These are phyloP conservation scores for Drosophila melanogaster DNA, from an alignment of 1,140 invertebrate genomes.

Conservation along the genomic window DNA sequence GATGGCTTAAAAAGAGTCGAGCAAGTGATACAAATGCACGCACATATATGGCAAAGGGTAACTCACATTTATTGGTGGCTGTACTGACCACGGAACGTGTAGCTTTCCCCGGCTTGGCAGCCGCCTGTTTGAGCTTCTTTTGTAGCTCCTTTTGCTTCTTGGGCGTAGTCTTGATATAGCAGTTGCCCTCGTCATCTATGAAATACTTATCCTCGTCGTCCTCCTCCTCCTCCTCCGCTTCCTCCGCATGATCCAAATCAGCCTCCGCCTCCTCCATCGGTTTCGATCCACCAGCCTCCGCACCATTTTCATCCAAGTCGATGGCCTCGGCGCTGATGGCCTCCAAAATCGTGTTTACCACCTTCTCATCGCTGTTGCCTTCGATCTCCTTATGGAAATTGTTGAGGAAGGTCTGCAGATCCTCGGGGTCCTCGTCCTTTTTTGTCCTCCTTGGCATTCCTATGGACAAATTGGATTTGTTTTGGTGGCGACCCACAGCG, in stretches of 20 bases:
- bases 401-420: slow-evolving; percentile 91
- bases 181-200: slow-evolving; percentile 85
- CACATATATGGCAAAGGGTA: not conserved
- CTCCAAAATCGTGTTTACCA: slow-evolving; percentile 38
- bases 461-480: slow-evolving; percentile 4
- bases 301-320: slow-evolving; percentile 19
- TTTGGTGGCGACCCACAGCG: slow-evolving; percentile 69
- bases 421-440: slow-evolving; percentile 35
- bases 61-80: slow-evolving; percentile 42
- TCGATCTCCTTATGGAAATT: slow-evolving; percentile 95
- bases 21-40: not conserved
- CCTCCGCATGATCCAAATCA: slow-evolving; percentile 11
- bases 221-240: slow-evolving; percentile 84
- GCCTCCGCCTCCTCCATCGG: not conserved
- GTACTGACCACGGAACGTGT: slow-evolving; percentile 4
- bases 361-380: slow-evolving; percentile 71
- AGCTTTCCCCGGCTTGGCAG: slow-evolving; percentile 1
- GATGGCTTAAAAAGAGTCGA: slow-evolving; percentile 32
- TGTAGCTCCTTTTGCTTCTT: slow-evolving; percentile 50
- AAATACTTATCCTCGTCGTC: slow-evolving; percentile 83
- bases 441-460: slow-evolving; percentile 48
- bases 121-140: slow-evolving; percentile 31
- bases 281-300: slow-evolving; percentile 5
- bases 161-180: slow-evolving; percentile 66
- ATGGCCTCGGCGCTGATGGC: slow-evolving; percentile 8